Conservation (phyloP, 2,113 vertebrate species). For the Motacilla tschutschensis region DNA sequence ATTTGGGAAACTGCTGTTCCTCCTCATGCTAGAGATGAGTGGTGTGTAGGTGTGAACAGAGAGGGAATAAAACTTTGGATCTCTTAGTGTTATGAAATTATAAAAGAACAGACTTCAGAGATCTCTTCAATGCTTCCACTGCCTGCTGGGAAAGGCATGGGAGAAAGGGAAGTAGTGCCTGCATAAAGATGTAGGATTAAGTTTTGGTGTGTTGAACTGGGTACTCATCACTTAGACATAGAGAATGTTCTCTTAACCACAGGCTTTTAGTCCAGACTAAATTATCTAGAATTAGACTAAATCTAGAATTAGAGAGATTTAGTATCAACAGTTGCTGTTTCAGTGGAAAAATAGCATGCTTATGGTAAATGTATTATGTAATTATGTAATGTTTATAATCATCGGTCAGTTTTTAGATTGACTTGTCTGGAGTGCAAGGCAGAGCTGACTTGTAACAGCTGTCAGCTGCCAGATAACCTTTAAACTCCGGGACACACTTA, state of each 20-base stretch:
- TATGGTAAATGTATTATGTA: too few relatives aligned
- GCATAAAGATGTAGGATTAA: neutral
- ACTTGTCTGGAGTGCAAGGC: neutral
- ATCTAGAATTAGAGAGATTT: neutral
- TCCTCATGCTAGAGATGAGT: rapidly evolving
- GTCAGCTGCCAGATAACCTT: neutral
- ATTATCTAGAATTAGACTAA: neutral
- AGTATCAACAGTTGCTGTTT: rapidly evolving
- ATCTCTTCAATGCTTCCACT: neutral
- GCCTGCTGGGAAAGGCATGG: neutral
- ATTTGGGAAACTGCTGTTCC: neutral
- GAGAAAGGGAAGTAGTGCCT: neutral
- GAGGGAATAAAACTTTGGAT: neutral
- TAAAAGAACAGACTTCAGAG: neutral
- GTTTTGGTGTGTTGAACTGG: neutral
- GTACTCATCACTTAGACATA: neutral
- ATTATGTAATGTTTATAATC: neutral
- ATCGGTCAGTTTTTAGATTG: neutral
- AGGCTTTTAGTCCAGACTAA: neutral
- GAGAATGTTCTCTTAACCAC: rapidly evolving
- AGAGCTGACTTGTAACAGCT: neutral
- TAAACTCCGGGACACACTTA: rapidly evolving
- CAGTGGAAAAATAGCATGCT: rapidly evolving
- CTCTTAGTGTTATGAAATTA: rapidly evolving
- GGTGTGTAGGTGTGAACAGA: neutral